A percentile compares a stretch with the other conserved stretches of the same genome.
These are phyloP conservation scores for Macropodus opercularis DNA, from an alignment of 2,797 vertebrate genomes.

Conservation along the genomic window DNA sequence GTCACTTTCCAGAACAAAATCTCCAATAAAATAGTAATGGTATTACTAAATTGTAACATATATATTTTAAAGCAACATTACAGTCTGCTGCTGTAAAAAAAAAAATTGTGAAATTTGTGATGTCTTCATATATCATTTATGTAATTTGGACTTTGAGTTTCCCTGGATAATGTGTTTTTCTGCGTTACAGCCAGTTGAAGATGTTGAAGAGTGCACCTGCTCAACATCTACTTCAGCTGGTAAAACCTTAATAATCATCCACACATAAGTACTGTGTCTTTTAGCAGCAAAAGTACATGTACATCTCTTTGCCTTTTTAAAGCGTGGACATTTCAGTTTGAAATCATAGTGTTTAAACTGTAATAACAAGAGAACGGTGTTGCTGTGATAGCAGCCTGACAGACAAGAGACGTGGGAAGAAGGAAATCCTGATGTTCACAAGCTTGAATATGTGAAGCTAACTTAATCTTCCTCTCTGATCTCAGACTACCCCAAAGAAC, in stretches of 20 bases:
- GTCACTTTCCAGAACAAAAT: no score
- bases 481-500: conserved; percentile 77
- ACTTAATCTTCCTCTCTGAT: conserved; percentile 10
- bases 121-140: no score
- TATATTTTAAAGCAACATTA: no score
- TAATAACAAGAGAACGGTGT: neutral
- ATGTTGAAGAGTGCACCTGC: conserved; percentile 74
- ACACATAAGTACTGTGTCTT: neutral
- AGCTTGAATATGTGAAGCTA: neutral
- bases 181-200: conserved; percentile 80
- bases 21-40: no score
- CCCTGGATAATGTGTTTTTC: conserved; percentile 10
- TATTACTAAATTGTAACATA: no score
- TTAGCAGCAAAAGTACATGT: neutral
- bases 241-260: conserved; percentile 32
- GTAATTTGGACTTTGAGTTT: no score
- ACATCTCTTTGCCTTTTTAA: neutral
- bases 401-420: neutral
- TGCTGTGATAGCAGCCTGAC: neutral
- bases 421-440: neutral
- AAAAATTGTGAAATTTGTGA: no score
- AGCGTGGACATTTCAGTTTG: neutral
- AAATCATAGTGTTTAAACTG: neutral
- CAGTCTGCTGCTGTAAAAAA: no score
- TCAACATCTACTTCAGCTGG: conserved; percentile 77